Conservation (phyloP, 1,140 invertebrate genomes). For the Dolichoris vasculosae region DNA sequence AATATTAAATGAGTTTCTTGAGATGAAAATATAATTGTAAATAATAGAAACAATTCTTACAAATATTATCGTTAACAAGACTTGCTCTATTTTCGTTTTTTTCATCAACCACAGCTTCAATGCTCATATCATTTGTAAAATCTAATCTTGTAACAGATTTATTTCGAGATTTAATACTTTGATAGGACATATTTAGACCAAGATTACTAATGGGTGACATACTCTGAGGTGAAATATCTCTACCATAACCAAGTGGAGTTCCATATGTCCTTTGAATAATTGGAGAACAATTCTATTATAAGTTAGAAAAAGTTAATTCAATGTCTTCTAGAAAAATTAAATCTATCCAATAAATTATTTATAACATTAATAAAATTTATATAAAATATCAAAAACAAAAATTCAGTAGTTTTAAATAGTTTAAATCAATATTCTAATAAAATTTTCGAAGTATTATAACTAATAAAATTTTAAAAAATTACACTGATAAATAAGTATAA, state of each 20-base stretch:
- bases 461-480: too few relatives aligned
- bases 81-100: conserved; percentile 53
- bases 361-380: neutral
- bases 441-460: too few relatives aligned
- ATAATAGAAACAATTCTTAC: conserved; percentile 46
- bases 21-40: conserved; percentile 5
- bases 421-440: too few relatives aligned
- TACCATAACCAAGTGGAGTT: conserved; percentile 56
- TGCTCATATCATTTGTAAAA: conserved; percentile 66
- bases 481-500: too few relatives aligned
- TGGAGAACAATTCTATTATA: conserved; percentile 43
- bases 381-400: neutral
- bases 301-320: neutral
- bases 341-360: too few relatives aligned
- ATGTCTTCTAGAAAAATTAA: neutral
- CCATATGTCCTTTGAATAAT: conserved; percentile 52
- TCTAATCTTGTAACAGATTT: conserved; percentile 61
- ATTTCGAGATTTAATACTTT: conserved; percentile 60
- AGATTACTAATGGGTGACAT: conserved; percentile 66
- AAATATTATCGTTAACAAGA: conserved; percentile 29
- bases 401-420: too few relatives aligned
- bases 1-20: neutral
- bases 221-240: conserved; percentile 62
- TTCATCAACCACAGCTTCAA: conserved; percentile 54
- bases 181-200: conserved; percentile 58